A percentile compares a stretch with the other conserved stretches of the same genome.
Conservation (phyloP, 2,888 invertebrate species). For the Idaea dimidiata region DNA sequence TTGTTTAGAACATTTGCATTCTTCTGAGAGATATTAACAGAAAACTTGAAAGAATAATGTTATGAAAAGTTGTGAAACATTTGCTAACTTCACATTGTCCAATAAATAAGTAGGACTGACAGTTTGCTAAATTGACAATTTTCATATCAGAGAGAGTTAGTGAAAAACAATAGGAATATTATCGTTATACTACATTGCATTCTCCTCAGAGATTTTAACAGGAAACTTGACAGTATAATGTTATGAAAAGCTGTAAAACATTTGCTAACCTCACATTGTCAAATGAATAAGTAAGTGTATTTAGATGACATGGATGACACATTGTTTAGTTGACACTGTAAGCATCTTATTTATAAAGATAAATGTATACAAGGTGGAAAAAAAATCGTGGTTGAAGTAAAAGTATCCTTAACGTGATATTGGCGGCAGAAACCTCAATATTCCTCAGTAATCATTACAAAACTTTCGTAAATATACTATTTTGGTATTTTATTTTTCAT, state of each 20-base stretch:
- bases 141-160: constrained; percentile 15
- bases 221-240: constrained; percentile 3
- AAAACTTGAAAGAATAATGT: constrained; percentile 2
- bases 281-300: not conserved
- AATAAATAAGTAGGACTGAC: no score
- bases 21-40: constrained; percentile 3
- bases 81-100: not conserved
- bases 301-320: not conserved
- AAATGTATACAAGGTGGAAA: not conserved
- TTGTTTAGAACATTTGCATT: constrained; percentile 8
- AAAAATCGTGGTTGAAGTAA: no score
- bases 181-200: constrained; percentile 15
- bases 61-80: not conserved
- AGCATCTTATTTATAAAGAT: not conserved
- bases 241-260: not conserved
- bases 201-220: constrained; percentile 5
- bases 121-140: constrained; percentile 12
- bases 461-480: no score
- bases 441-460: no score
- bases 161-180: constrained; percentile 18
- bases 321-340: not conserved
- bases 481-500: no score
- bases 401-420: no score
- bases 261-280: not conserved
- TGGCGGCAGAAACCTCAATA: no score